Evolutionary conservation across 2,888 invertebrate genomes (phyloP).

Genomic region (Cetonia aurata): DNA sequence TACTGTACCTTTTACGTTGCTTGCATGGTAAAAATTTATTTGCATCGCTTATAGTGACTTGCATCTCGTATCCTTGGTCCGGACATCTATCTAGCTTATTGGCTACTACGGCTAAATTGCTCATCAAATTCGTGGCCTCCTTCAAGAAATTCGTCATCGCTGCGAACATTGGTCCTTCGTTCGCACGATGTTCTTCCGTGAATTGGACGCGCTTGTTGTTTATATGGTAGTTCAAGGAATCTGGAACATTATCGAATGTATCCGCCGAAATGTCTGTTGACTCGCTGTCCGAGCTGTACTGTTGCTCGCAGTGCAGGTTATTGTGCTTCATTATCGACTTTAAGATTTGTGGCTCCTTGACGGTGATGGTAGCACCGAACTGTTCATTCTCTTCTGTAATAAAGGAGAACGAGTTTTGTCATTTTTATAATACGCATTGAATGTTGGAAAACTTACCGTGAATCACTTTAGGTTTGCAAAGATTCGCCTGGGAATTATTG

Average conservation of each 20-base stretch:
- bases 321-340: conserved; percentile 58
- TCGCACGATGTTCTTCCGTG: conserved; percentile 44
- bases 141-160: conserved; percentile 65
- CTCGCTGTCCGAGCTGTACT: conserved; percentile 41
- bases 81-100: conserved; percentile 52
- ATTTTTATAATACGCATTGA: not conserved
- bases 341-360: conserved; percentile 56
- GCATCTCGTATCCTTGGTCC: conserved; percentile 58
- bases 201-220: conserved; percentile 58
- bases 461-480: conserved; percentile 32
- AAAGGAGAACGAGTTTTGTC: conserved; percentile 27
- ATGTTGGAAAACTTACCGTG: conserved; percentile 12
- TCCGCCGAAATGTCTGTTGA: conserved; percentile 43
- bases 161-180: conserved; percentile 59
- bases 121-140: conserved; percentile 65
- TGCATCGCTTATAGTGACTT: conserved; percentile 60
- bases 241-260: conserved; percentile 51
- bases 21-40: conserved; percentile 49
- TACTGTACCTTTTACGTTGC: conserved; percentile 38
- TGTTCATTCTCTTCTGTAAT: conserved; percentile 41
- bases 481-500: conserved; percentile 45
- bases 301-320: conserved; percentile 28
- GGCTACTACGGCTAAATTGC: conserved; percentile 59
- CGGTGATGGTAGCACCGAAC: conserved; percentile 44
- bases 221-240: conserved; percentile 59